Evolutionary conservation across 2,797 vertebrate genomes (phyloP), one percentile per base, ranked within the genome.

Genomic region (Zenarchopterus dispar): DNA sequence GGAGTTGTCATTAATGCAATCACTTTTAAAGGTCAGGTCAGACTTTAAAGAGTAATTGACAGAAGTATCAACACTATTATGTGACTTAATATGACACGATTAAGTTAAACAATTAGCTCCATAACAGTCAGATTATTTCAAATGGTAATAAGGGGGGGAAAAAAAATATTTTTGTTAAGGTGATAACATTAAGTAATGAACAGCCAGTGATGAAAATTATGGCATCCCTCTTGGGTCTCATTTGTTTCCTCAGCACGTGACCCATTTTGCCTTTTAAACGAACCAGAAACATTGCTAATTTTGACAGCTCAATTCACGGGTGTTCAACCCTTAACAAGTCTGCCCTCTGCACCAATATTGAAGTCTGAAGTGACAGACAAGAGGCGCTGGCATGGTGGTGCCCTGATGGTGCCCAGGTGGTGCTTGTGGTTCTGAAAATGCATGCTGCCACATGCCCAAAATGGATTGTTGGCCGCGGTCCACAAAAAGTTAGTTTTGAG

Each of bases 291-390:
- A 69, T 70, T 78, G 89, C 73, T 88, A 88, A 86, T 90, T 88
- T 84, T 86, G 83, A 91, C 86, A 88, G 83, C 83, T 88, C 80
- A 42, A 55, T 90, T 89, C 57, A 62, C 73, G 60, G 78, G 70
- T 64, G 67, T 67, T 75, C 84, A 78, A 63, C 78, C 84, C 84
- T 52, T 68, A 75, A 72, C 82, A 50, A 84, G 83, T 85, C 83
- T 89, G 82, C 86, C 81, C 77, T 87, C 81, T 53, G 56, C 78
- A 80, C 70, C 77, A 73, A 75, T 80, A 78, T 70, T 82, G 68
- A 83, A 81, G 69, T 70, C 62, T 39, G 43, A 54, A 80, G 82
- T 78, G 89, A 82, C 79, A 88, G 88, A 88, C 85, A 68, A 60
- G 67, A 75, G 80, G 45, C 49, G 49, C 52, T 80, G 74, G 73